Percentiles rank a stretch among this genome's conserved stretches.
Evolutionary conservation across 2,797 vertebrate genomes (phyloP).

Genomic region (Allobates femoralis): DNA sequence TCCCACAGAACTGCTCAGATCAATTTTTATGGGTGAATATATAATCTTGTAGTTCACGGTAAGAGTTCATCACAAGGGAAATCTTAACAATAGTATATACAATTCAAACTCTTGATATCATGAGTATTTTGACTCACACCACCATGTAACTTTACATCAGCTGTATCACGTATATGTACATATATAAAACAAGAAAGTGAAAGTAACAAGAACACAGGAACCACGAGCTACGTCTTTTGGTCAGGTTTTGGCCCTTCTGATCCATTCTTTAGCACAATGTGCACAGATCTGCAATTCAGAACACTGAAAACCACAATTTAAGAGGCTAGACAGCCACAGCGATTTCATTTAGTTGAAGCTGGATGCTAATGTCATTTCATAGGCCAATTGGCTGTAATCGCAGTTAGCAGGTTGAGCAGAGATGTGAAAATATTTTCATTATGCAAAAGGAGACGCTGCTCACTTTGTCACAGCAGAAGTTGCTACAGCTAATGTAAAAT

Average conservation of each 20-base stretch:
- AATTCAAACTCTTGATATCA: neutral
- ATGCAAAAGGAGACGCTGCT: conserved; percentile 71
- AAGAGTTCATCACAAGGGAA: neutral
- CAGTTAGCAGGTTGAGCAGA: conserved; percentile 73
- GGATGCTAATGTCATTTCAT: conserved; percentile 72
- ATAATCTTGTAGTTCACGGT: too few relatives aligned
- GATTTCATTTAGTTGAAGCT: conserved; percentile 67
- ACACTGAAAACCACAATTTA: conserved; percentile 71
- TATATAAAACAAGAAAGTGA: neutral
- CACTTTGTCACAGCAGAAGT: conserved; percentile 72
- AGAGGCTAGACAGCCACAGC: conserved; percentile 70
- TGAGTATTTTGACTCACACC: neutral
- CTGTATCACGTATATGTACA: neutral
- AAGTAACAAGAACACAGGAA: neutral
- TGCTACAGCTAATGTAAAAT: conserved; percentile 74
- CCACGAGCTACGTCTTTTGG: neutral
- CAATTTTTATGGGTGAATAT: too few relatives aligned
- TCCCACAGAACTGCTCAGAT: too few relatives aligned
- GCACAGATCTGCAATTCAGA: conserved; percentile 49
- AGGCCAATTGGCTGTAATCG: conserved; percentile 73
- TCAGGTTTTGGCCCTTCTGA: conserved; percentile 13
- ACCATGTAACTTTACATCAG: neutral
- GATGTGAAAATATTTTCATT: conserved; percentile 76
- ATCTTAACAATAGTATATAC: neutral
- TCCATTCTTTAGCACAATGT: conserved; percentile 28